Percentiles rank a stretch among this genome's conserved stretches.
These are phyloP conservation scores for Megaleporinus macrocephalus DNA, from an alignment of 2,113 vertebrate genomes.

Conservation along the genomic window DNA sequence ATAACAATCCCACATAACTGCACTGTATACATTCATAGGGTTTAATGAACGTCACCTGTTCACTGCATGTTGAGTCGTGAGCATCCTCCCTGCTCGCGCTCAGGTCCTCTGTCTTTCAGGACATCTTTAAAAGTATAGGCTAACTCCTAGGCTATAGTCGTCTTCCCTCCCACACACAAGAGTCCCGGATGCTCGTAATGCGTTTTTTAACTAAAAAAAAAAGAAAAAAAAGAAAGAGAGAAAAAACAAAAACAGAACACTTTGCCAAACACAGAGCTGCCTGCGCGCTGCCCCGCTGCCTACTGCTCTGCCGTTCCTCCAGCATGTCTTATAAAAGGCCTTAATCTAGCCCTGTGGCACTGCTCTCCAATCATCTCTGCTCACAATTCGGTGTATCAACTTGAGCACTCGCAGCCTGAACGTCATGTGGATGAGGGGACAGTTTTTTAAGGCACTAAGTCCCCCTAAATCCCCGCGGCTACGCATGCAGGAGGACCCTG, in stretches of 20 bases:
- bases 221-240: too few species aligned
- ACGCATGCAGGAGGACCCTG: conserved; percentile 67
- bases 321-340: conserved; percentile 45
- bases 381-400: conserved; percentile 39
- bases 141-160: conserved; percentile 26
- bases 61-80: conserved; percentile 5
- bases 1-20: neutral
- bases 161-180: conserved; percentile 34
- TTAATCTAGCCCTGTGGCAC: conserved; percentile 50
- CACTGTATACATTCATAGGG: neutral
- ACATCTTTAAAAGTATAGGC: neutral
- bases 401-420: conserved; percentile 65
- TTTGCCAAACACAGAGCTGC: neutral
- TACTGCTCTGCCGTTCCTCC: conserved; percentile 41
- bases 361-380: conserved; percentile 51
- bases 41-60: conserved; percentile 16
- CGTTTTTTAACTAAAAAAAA: too few species aligned
- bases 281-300: conserved; percentile 32
- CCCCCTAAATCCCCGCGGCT: conserved; percentile 70
- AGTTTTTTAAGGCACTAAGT: conserved; percentile 76
- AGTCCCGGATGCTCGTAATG: conserved; percentile 6
- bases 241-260: conserved; percentile 8
- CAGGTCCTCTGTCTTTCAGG: conserved; percentile 19
- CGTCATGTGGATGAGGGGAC: conserved; percentile 68
- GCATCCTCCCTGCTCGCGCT: neutral